A percentile compares a stretch with the other conserved stretches of the same genome.
phyloP scores from a whole-genome alignment of 2,797 vertebrate species.

The Pangasius macronema region DNA sequence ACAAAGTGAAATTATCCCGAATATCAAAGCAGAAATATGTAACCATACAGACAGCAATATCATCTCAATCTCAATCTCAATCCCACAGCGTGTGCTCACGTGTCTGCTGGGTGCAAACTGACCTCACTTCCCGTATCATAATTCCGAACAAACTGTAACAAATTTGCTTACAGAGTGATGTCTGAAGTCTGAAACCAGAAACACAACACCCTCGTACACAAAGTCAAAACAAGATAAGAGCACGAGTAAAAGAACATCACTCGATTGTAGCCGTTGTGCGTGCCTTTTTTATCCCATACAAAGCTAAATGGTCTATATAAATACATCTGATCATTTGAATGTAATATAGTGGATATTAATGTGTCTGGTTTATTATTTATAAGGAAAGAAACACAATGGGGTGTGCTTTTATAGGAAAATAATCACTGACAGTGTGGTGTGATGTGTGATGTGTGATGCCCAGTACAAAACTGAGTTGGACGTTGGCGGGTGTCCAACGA shows the following conservation, averaged over 20 bases:
- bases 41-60: not conserved
- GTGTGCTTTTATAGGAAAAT: not conserved
- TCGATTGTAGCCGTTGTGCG: not conserved
- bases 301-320: not conserved
- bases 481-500: no score
- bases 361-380: not conserved
- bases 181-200: not conserved
- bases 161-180: not conserved
- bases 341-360: not conserved
- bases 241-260: not conserved
- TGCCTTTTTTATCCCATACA: not conserved
- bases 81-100: not conserved
- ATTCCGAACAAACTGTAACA: not conserved
- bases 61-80: no score
- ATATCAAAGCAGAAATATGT: not conserved
- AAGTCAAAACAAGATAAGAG: conserved; percentile 11
- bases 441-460: not conserved
- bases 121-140: not conserved
- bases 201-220: not conserved
- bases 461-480: not conserved
- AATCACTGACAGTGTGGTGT: not conserved
- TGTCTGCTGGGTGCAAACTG: not conserved
- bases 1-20: not conserved
- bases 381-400: not conserved
- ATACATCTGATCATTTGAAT: not conserved